Percentiles rank a stretch among this genome's conserved stretches.
phyloP scores from a whole-genome alignment of 2,113 vertebrate species.

The Paradisaea rubra region DNA sequence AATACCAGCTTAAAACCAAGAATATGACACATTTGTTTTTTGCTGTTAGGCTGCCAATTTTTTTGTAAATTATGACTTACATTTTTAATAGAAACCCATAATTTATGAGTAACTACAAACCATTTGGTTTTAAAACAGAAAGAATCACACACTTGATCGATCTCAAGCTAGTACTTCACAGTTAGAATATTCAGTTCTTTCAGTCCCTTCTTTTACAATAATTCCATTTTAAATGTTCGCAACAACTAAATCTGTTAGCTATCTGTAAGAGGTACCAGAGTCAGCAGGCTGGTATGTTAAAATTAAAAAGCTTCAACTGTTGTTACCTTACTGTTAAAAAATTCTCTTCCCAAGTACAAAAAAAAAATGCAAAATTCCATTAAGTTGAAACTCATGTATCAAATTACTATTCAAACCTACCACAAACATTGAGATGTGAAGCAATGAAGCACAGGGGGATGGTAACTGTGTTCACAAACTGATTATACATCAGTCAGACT shows the following conservation, averaged over 20 bases:
- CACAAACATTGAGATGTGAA: neutral
- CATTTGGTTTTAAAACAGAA: slow-evolving; percentile 36
- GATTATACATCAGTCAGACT: neutral
- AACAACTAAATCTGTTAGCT: neutral
- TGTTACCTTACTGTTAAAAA: neutral
- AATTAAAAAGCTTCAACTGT: neutral
- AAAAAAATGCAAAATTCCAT: neutral
- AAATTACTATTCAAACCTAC: neutral
- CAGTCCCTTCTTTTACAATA: neutral
- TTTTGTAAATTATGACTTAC: neutral
- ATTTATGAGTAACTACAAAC: slow-evolving; percentile 55
- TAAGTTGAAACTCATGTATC: neutral
- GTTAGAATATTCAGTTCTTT: neutral
- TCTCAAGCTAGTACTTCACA: slow-evolving; percentile 1
- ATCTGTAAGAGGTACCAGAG: neutral
- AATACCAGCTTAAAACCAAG: slow-evolving; percentile 48
- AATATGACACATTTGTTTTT: slow-evolving; percentile 26
- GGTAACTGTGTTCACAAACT: neutral
- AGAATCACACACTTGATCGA: slow-evolving; percentile 31
- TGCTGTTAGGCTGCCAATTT: slow-evolving; percentile 18
- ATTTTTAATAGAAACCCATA: slow-evolving; percentile 56
- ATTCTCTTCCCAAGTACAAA: neutral
- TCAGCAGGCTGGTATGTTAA: neutral
- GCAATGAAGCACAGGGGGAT: neutral
- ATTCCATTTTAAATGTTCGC: neutral